phyloP scores from a whole-genome alignment of 2,797 vertebrate genomes.

The Notoglanidium macrostoma region DNA sequence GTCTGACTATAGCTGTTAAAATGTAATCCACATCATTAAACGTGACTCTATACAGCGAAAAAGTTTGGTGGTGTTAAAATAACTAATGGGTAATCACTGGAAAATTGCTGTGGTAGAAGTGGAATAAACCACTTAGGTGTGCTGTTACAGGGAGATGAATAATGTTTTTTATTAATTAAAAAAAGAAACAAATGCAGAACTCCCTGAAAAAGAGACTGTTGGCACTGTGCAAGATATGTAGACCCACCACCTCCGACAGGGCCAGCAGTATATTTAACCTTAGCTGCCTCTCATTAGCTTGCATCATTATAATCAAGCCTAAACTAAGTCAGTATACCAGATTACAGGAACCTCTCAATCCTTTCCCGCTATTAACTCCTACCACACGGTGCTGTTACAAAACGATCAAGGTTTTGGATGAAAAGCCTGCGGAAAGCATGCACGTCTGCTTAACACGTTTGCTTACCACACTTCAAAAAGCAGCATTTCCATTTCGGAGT shows the following conservation, averaged over 20 bases:
- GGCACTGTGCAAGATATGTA: background rate
- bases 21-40: background rate
- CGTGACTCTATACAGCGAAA: background rate
- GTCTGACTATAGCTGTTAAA: background rate
- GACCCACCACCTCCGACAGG: background rate
- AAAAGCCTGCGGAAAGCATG: too few relatives aligned
- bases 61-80: background rate
- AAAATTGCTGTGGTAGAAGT: background rate
- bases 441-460: too few relatives aligned
- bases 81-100: background rate
- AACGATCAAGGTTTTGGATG: background rate
- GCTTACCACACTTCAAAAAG: background rate
- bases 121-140: background rate
- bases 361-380: background rate
- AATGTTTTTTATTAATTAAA: too few relatives aligned
- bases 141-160: background rate
- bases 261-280: background rate
- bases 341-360: background rate
- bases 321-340: background rate
- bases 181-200: background rate
- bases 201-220: background rate
- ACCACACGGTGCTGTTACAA: background rate
- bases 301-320: background rate
- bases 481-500: slow-evolving; percentile 52
- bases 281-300: too few relatives aligned